These are phyloP conservation scores for Pentalonia nigronervosa DNA, from an alignment of 1,140 invertebrate genomes.

Conservation along the genomic window DNA sequence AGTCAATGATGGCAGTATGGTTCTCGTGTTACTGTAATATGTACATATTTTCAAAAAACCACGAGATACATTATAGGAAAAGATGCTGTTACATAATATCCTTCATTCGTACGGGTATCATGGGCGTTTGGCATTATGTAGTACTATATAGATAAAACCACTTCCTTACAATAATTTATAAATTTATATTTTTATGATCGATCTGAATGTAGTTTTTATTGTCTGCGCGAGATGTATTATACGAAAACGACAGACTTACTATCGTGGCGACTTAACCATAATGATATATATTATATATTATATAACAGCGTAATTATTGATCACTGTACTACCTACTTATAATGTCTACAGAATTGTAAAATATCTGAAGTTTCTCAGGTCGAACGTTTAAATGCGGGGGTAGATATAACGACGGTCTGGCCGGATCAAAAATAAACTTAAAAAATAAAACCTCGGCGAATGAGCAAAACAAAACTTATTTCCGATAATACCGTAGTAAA, in stretches of 20 bases:
- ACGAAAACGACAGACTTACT: neutral
- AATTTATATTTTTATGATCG: neutral
- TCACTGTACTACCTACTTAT: neutral
- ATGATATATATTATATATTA: neutral
- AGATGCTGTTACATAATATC: neutral
- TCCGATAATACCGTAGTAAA: neutral
- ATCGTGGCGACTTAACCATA: neutral
- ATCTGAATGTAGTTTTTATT: neutral
- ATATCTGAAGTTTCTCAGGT: neutral
- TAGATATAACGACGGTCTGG: neutral
- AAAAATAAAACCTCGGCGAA: neutral
- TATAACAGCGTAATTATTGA: neutral
- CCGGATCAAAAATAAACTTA: neutral
- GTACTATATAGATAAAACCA: neutral
- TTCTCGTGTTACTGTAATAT: neutral
- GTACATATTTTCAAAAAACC: neutral
- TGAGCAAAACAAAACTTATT: neutral
- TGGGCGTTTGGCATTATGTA: neutral
- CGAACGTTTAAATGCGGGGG: too few species aligned
- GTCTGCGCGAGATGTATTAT: neutral
- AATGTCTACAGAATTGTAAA: neutral
- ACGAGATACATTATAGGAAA: neutral
- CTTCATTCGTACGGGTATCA: neutral
- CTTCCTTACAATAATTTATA: neutral
- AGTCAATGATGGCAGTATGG: neutral